Evolutionary conservation across 2,797 vertebrate genomes (phyloP).

Genomic region (Betta splendens): DNA sequence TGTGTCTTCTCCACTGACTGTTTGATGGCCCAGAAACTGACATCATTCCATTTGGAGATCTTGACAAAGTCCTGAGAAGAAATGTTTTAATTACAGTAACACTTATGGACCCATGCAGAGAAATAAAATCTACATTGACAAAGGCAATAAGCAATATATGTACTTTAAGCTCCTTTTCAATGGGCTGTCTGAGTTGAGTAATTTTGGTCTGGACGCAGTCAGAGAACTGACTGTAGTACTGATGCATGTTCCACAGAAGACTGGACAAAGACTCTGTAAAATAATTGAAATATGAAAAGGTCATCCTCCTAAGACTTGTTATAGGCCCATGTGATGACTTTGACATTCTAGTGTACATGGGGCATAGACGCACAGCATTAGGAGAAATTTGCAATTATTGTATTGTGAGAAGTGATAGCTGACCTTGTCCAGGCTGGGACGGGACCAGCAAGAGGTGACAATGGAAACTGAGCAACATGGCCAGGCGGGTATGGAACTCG

Average conservation of each 20-base stretch:
- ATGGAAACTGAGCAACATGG: conserved; percentile 92
- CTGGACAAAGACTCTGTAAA: conserved; percentile 86
- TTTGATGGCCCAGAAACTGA: conserved; percentile 98
- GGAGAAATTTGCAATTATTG: no score
- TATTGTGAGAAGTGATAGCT: conserved; percentile 9
- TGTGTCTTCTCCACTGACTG: conserved; percentile 98
- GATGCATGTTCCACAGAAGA: conserved; percentile 94
- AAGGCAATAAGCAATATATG: no score
- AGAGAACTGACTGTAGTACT: conserved; percentile 94
- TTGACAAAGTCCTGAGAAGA: conserved; percentile 92
- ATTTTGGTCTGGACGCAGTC: conserved; percentile 85
- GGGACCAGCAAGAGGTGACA: conserved; percentile 92
- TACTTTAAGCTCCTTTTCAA: conserved; percentile 98
- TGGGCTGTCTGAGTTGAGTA: conserved; percentile 86
- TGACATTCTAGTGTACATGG: no score
- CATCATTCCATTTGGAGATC: conserved; percentile 98
- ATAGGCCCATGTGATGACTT: no score
- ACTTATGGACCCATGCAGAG: neutral
- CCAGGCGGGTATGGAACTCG: conserved; percentile 88
- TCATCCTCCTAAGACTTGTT: no score
- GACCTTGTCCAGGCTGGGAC: conserved; percentile 84
- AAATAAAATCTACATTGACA: neutral
- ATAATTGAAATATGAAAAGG: neutral
- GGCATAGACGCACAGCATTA: no score
- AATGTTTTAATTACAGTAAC: neutral